Conservation (phyloP, 2,113 vertebrate species). For the Epinephelus cyanopodus region DNA sequence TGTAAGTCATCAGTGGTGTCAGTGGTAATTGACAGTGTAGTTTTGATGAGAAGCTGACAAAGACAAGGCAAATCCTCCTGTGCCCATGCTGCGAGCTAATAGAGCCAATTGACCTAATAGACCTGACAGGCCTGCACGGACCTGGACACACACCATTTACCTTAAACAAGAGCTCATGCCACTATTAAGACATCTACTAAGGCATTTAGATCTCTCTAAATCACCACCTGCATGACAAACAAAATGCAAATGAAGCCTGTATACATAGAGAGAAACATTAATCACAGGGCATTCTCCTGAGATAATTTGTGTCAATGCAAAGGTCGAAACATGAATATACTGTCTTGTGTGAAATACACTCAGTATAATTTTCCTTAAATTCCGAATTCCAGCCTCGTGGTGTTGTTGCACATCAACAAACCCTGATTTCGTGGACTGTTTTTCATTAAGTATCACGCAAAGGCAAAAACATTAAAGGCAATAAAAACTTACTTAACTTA, state of each 20-base stretch:
- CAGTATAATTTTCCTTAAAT: not conserved
- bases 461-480: constrained; percentile 14
- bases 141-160: constrained; percentile 47
- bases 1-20: not conserved
- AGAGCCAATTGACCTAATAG: constrained; percentile 54
- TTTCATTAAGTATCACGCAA: constrained; percentile 26
- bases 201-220: constrained; percentile 1
- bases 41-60: constrained; percentile 66
- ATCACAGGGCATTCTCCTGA: not conserved
- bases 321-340: not conserved
- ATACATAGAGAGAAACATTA: not conserved
- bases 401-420: constrained; percentile 15
- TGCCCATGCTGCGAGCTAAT: constrained; percentile 53
- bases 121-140: constrained; percentile 15
- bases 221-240: not conserved
- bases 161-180: constrained; percentile 49
- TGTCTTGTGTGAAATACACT: not conserved
- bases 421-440: not conserved
- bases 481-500: constrained; percentile 14
- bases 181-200: constrained; percentile 12
- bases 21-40: constrained; percentile 37
- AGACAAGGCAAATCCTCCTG: constrained; percentile 55
- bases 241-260: not conserved
- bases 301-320: not conserved
- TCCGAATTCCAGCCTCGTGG: not conserved